These are phyloP conservation scores for Aphrocallistes beatrix DNA, from an alignment of 37 sponge, comb jelly and placozoan genomes.

Conservation along the genomic window DNA sequence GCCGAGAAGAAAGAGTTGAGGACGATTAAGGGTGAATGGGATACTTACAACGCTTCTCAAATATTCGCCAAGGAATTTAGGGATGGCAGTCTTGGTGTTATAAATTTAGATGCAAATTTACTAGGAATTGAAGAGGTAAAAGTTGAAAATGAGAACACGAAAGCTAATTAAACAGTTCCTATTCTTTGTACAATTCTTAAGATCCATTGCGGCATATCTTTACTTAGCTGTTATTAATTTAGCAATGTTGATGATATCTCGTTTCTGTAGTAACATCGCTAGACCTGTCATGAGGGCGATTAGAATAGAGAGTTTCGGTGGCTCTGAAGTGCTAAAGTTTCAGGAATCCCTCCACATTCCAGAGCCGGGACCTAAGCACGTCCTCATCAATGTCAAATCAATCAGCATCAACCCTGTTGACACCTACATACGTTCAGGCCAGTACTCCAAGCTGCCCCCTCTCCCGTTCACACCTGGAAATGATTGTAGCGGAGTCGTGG, in stretches of 20 bases:
- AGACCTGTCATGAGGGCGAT: slow-evolving; percentile 59
- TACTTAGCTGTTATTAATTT: no score
- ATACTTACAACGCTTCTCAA: neutral
- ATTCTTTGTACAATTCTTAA: no score
- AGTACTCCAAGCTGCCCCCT: slow-evolving; percentile 34
- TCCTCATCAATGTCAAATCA: slow-evolving; percentile 56
- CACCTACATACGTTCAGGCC: slow-evolving; percentile 71
- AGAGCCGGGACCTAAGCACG: slow-evolving; percentile 22
- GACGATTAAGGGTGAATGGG: neutral
- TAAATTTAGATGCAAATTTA: neutral
- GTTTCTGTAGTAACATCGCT: neutral
- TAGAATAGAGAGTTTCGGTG: slow-evolving; percentile 64
- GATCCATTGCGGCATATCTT: no score
- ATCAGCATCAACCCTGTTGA: slow-evolving; percentile 85
- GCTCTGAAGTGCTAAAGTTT: slow-evolving; percentile 57
- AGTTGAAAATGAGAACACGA: no score
- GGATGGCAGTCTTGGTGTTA: neutral
- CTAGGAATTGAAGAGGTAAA: no score
- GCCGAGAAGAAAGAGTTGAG: neutral
- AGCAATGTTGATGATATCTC: slow-evolving; percentile 3
- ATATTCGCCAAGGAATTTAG: neutral
- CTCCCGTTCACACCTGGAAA: slow-evolving; percentile 64
- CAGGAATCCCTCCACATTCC: slow-evolving; percentile 46
- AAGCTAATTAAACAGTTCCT: no score
- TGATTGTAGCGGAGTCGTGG: slow-evolving; percentile 64